Conservation (phyloP, 2,888 invertebrate species). For the Ichneumon xanthorius region DNA sequence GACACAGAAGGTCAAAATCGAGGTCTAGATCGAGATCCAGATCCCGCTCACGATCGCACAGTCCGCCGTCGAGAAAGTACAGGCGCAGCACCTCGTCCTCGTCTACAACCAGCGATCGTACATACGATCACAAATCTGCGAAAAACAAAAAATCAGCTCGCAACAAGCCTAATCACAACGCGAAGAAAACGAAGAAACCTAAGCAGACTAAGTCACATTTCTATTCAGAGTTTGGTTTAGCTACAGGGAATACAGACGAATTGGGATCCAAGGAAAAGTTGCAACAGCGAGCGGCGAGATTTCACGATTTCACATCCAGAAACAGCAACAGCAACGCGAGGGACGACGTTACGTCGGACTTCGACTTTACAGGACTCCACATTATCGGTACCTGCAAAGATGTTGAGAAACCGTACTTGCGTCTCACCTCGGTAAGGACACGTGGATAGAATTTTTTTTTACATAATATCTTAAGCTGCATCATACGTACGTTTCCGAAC, state of each 20-base stretch:
- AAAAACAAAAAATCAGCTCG: conserved; percentile 79
- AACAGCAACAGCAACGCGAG: conserved; percentile 84
- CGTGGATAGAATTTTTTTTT: background rate
- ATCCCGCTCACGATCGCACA: conserved; percentile 83
- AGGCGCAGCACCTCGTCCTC: conserved; percentile 82
- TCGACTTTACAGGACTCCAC: conserved; percentile 94
- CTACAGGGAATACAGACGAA: conserved; percentile 87
- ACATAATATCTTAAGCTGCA: background rate
- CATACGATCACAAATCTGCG: conserved; percentile 80
- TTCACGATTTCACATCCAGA: conserved; percentile 87
- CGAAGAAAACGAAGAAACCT: conserved; percentile 84
- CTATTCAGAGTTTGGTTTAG: conserved; percentile 88
- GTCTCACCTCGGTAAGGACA: conserved; percentile 90
- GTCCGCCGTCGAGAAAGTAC: conserved; percentile 81
- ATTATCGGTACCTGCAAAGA: conserved; percentile 98
- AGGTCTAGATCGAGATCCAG: conserved; percentile 80
- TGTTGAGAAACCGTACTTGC: conserved; percentile 97
- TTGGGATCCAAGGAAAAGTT: conserved; percentile 92
- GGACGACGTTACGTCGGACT: conserved; percentile 89
- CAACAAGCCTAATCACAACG: conserved; percentile 72
- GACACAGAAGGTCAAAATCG: conserved; percentile 77
- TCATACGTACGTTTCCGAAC: background rate
- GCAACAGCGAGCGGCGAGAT: conserved; percentile 96
- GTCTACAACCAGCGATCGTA: conserved; percentile 80
- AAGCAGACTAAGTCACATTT: conserved; percentile 86